phyloP scores from a whole-genome alignment of 2,797 vertebrate species.

The Spondyliosoma cantharus region DNA sequence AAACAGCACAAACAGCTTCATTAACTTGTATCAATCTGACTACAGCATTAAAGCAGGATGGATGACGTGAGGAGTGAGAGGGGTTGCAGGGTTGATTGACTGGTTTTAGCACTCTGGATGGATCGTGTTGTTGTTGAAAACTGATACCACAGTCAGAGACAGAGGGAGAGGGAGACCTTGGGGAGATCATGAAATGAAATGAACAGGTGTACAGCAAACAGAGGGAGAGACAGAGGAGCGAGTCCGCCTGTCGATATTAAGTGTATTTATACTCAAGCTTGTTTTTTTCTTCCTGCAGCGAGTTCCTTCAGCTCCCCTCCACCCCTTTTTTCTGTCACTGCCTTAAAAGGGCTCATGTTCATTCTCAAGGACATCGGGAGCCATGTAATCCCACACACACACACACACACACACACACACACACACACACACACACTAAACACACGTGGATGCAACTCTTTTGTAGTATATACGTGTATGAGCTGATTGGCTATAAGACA shows the following conservation, averaged over 20 bases:
- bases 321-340: slow-evolving; percentile 56
- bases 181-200: slow-evolving; percentile 72
- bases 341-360: slow-evolving; percentile 75
- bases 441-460: background rate
- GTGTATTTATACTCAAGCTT: slow-evolving; percentile 79
- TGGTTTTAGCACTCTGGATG: slow-evolving; percentile 69
- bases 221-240: slow-evolving; percentile 62
- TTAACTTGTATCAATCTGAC: slow-evolving; percentile 30
- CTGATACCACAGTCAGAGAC: slow-evolving; percentile 71
- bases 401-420: no score
- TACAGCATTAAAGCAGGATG: slow-evolving; percentile 41
- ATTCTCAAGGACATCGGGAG: slow-evolving; percentile 67
- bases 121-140: slow-evolving; percentile 77
- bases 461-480: background rate
- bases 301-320: slow-evolving; percentile 55
- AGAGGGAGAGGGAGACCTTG: slow-evolving; percentile 75
- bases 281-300: slow-evolving; percentile 51
- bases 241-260: slow-evolving; percentile 62
- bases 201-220: slow-evolving; percentile 74
- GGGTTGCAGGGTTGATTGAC: slow-evolving; percentile 52
- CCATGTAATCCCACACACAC: slow-evolving; percentile 1
- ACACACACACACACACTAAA: no score
- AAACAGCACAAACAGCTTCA: slow-evolving; percentile 21
- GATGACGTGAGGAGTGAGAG: slow-evolving; percentile 3
- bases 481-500: background rate